These are phyloP conservation scores for Drosophila persimilis DNA, from an alignment of 1,140 invertebrate genomes.

Conservation along the genomic window DNA sequence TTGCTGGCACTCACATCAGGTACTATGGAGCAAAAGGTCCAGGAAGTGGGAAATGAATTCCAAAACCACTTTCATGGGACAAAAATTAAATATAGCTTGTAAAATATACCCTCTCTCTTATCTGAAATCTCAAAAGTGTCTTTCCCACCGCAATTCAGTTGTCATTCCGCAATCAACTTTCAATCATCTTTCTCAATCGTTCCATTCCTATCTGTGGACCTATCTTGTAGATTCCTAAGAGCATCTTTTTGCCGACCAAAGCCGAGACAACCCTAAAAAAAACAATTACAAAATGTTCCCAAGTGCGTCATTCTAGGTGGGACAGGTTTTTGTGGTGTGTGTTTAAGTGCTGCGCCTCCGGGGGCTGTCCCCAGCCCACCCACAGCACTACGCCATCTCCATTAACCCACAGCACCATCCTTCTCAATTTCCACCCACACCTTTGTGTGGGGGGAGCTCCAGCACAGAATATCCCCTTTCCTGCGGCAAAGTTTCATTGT, in stretches of 20 bases:
- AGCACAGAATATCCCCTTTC: background rate
- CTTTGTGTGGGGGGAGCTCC: background rate
- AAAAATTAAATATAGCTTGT: no score
- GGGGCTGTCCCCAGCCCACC: slow-evolving; percentile 5
- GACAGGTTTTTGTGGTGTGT: slow-evolving; percentile 33
- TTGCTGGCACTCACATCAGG: slow-evolving; percentile 20
- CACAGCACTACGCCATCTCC: no score
- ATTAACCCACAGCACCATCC: background rate
- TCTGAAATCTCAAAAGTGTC: no score
- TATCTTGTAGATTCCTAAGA: slow-evolving; percentile 1
- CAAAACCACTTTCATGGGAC: no score
- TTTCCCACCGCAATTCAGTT: slow-evolving; percentile 5
- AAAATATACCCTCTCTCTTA: no score
- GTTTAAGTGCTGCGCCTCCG: slow-evolving; percentile 41
- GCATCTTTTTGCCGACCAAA: slow-evolving; percentile 12
- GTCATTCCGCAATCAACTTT: slow-evolving; percentile 18
- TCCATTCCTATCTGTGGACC: slow-evolving; percentile 1
- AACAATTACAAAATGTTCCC: slow-evolving; percentile 74
- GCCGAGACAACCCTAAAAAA: slow-evolving; percentile 19
- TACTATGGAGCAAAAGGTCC: slow-evolving; percentile 18
- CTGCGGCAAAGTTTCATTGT: slow-evolving; percentile 57
- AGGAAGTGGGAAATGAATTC: background rate
- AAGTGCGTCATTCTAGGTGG: slow-evolving; percentile 53
- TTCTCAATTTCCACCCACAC: background rate
- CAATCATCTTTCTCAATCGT: slow-evolving; percentile 16